phyloP scores from a whole-genome alignment of 2,113 vertebrate genomes.

The Alouatta palliata region DNA sequence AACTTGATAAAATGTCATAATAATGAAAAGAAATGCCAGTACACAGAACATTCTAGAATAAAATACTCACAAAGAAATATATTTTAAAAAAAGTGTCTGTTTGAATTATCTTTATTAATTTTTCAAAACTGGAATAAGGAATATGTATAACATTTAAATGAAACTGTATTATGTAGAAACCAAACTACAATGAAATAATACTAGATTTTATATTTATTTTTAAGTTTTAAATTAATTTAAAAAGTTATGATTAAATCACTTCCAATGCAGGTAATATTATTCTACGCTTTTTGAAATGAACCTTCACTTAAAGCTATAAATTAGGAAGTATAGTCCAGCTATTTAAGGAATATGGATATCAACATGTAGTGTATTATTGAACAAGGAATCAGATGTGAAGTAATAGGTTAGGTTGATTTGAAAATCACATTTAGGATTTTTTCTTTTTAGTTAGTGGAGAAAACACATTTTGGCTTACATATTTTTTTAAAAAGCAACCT shows the following conservation, averaged over 20 bases:
- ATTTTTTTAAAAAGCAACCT: background rate
- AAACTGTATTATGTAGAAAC: background rate
- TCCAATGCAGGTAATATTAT: background rate
- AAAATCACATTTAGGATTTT: background rate
- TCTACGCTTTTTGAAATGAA: background rate
- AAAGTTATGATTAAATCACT: background rate
- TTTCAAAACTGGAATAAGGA: background rate
- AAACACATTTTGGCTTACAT: background rate
- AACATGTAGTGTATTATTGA: background rate
- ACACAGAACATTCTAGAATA: background rate
- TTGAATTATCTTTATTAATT: background rate
- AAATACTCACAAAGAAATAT: background rate
- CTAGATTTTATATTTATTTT: slow-evolving; percentile 7
- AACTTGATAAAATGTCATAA: background rate
- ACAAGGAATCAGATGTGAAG: slow-evolving; percentile 34
- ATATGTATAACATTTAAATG: background rate
- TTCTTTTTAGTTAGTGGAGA: background rate
- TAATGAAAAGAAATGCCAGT: background rate
- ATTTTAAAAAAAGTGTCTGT: background rate
- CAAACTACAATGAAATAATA: background rate
- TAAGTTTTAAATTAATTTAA: background rate
- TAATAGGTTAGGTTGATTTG: background rate
- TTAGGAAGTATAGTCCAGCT: background rate
- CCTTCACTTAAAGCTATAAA: background rate
- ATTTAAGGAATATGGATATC: background rate